Evolutionary conservation across 2,888 invertebrate species (phyloP).

Genomic region (Anthophora plumipes): DNA sequence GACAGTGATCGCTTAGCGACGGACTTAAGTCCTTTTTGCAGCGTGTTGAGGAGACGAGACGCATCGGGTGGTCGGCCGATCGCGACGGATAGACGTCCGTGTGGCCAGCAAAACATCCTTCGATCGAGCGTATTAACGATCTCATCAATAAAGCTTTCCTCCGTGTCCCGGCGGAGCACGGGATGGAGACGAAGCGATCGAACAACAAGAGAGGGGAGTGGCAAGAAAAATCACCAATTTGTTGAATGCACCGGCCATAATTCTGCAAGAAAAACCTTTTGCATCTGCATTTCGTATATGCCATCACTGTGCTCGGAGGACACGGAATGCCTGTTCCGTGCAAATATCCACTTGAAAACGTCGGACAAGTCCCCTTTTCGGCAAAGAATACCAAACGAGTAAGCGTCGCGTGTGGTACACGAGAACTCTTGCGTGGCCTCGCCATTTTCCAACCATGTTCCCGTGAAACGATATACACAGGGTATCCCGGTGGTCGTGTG

Average conservation of each 20-base stretch:
- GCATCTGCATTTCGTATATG: constrained; percentile 65
- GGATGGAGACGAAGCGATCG: constrained; percentile 38
- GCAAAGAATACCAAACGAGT: constrained; percentile 2
- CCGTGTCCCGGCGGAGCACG: constrained; percentile 51
- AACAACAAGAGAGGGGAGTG: constrained; percentile 37
- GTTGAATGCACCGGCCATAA: constrained; percentile 75
- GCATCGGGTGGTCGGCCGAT: constrained; percentile 84
- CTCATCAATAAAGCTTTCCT: constrained; percentile 82
- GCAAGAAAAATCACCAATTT: constrained; percentile 82
- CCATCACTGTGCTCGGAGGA: not conserved
- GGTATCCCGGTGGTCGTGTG: no score
- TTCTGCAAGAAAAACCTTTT: constrained; percentile 68
- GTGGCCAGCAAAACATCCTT: constrained; percentile 73
- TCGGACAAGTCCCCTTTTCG: constrained; percentile 49
- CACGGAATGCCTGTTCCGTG: constrained; percentile 9
- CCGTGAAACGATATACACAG: not conserved
- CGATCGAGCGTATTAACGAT: constrained; percentile 83
- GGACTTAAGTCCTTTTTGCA: constrained; percentile 68
- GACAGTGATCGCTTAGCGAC: constrained; percentile 56
- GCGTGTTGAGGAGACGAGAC: constrained; percentile 71
- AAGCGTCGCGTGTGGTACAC: constrained; percentile 13
- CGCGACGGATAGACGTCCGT: constrained; percentile 83
- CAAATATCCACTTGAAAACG: constrained; percentile 26
- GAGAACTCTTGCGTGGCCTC: not conserved
- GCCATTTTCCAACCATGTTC: constrained; percentile 22